Base-by-base conservation (phyloP, 2,888 invertebrate genomes). In the Alviniconcha strummeri region DNA sequence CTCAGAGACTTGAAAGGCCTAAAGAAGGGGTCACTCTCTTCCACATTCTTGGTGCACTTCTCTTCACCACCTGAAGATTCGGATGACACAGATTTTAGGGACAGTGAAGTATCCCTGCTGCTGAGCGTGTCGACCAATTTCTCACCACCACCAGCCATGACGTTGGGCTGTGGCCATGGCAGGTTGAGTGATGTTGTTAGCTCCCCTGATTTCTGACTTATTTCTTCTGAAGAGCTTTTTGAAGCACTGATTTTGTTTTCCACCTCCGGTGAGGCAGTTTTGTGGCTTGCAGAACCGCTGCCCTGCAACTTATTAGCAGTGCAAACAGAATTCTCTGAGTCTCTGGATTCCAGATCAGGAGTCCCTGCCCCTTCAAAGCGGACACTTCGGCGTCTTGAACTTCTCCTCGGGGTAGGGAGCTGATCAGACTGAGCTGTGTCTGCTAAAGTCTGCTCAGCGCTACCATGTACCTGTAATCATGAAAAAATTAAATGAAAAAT, bases 161-260 rank as follows among this genome's bases (percentile, higher is more conserved):
- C 75, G 78, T 84, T 85, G 19, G 80, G 85, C 71, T 85, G 77
- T 54, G 84, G 80, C 8, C 81, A 36, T 17, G 80, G 81, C 0
- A 77, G 36, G n/a, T 17, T 75, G 7, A 54, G n/a, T 1, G 75
- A 54, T 19, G 36, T 75, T 13, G 8, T 71, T n/a, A 9, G 13
- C 17, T 71, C 71, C 19, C 17, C 17, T 71, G 71, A 71, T 71
- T 71, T 71, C 19, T 71, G n/a, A 7, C 71, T 55, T 15, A 4
- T 4, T 13, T 79, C 79, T n/a, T 69, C 64, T 69, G 69, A 69
- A 6, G n/a, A 55, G 55, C 55, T 69, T 55, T 69, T 64, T 9
- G 69, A 55, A 7, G 5, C 11, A 7, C n/a, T 17, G 54, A n/a
- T 9, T 7, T 17, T 54, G 6, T 69, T 69, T 52, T 11, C 64